Base-by-base conservation (phyloP, 1,140 invertebrate genomes). In the Drosophila neocordata region DNA sequence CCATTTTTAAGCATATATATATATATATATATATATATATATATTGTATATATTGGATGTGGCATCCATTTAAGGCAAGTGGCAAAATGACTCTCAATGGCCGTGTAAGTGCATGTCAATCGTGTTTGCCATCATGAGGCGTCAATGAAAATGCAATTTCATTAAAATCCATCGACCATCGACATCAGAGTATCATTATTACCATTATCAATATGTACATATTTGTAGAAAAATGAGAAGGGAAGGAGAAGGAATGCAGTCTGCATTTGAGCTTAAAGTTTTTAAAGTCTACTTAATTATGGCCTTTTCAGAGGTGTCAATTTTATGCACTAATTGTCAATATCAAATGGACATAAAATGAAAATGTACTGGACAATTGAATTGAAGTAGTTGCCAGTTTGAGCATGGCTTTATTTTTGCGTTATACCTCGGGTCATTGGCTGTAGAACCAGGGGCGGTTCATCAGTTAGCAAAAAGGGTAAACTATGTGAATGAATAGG, bases 51-150 rank as follows among this genome's bases (percentile, higher is more conserved):
- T 31, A 31, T 31, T 31, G 27, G 5, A 52, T 59, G 67, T 44
- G 48, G 48, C 71, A 61, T 24, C 58, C 64, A 31, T 31, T 31
- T 31, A 12, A 74, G 72, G 55, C 65, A 75, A 65, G 65, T 68
- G 61, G 34, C 65, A 55, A 73, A 73, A 64, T 73, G 77, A 65
- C 63, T 66, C 59, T 82, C 67, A 64, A 63, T 67, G 71, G 57
- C 60, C 77, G 53, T 73, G 69, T 79, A 73, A 84, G 81, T 84
- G 69, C 69, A 80, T 77, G 81, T 77, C 80, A 80, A 84, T 84
- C 79, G 77, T 74, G 63, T 83, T 81, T 82, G 66, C 48, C 62
- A 35, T 48, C 41, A 48, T 48, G 41, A 8, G 57, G 60, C 79
- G 60, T 62, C 72, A 72, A 81, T 74, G 68, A 82, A 81, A 82